Conservation (phyloP, 2,888 invertebrate genomes). For the Zhengitettix transpicula region DNA sequence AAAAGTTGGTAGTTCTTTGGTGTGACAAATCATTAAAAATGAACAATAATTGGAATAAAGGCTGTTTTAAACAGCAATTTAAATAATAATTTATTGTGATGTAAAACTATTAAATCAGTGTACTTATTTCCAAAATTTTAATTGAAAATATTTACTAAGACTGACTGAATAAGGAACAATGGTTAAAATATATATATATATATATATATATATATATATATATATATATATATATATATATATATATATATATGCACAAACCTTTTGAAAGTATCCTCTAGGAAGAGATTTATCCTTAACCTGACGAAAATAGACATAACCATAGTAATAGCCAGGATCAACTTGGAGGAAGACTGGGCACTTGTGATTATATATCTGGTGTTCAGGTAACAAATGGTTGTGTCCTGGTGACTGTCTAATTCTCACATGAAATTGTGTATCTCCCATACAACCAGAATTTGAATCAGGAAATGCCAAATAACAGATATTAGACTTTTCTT, state of each 20-base stretch:
- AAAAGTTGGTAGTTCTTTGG: no score
- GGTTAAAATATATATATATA: no score
- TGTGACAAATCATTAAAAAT: no score
- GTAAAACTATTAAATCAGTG: no score
- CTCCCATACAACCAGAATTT: constrained; percentile 97
- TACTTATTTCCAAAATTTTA: no score
- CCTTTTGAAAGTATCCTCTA: constrained; percentile 97
- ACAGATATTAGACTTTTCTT: constrained; percentile 85
- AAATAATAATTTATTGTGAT: no score
- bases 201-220: no score
- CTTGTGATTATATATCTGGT: constrained; percentile 54
- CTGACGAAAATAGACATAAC: constrained; percentile 97
- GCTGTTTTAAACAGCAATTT: no score
- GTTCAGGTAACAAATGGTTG: constrained; percentile 33
- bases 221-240: no score
- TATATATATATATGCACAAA: constrained; percentile 22
- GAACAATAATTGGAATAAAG: no score
- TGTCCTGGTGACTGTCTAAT: constrained; percentile 52
- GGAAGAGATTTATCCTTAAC: constrained; percentile 80
- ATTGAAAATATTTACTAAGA: no score
- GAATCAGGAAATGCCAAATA: constrained; percentile 98
- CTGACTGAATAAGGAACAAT: no score
- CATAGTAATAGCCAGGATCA: constrained; percentile 83
- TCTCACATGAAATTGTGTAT: constrained; percentile 91
- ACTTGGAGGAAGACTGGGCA: constrained; percentile 60